Conservation (phyloP, 2,888 invertebrate genomes). For the Idaea dimidiata region DNA sequence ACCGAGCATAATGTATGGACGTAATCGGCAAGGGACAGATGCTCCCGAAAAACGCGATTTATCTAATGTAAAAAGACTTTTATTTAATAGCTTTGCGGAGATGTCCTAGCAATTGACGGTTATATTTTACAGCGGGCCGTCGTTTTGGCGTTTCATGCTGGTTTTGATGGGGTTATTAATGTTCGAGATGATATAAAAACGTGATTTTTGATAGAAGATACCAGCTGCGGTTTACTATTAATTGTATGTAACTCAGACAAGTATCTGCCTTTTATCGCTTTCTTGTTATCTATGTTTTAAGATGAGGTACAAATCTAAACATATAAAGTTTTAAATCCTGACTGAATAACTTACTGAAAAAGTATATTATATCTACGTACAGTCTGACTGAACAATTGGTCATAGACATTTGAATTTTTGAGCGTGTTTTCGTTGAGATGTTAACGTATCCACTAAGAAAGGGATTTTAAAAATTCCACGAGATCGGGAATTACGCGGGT, state of each 20-base stretch:
- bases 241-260: constrained; percentile 63
- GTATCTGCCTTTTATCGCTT: constrained; percentile 9
- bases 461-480: too few species aligned
- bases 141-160: constrained; percentile 64
- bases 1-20: constrained; percentile 78
- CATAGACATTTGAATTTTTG: too few species aligned
- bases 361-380: too few species aligned
- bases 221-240: constrained; percentile 64
- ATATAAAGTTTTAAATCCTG: too few species aligned
- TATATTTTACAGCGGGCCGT: constrained; percentile 69
- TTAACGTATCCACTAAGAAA: too few species aligned
- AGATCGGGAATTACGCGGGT: too few species aligned
- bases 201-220: constrained; percentile 64
- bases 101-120: constrained; percentile 73
- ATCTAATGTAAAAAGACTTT: constrained; percentile 80
- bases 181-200: constrained; percentile 67
- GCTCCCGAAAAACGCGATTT: constrained; percentile 78
- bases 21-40: constrained; percentile 79
- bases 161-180: constrained; percentile 74
- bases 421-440: too few species aligned
- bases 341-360: too few species aligned
- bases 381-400: too few species aligned
- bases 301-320: neutral
- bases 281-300: neutral
- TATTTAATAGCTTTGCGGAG: constrained; percentile 76